phyloP scores from a whole-genome alignment of 2,797 vertebrate genomes.

The Danio aesculapii region DNA sequence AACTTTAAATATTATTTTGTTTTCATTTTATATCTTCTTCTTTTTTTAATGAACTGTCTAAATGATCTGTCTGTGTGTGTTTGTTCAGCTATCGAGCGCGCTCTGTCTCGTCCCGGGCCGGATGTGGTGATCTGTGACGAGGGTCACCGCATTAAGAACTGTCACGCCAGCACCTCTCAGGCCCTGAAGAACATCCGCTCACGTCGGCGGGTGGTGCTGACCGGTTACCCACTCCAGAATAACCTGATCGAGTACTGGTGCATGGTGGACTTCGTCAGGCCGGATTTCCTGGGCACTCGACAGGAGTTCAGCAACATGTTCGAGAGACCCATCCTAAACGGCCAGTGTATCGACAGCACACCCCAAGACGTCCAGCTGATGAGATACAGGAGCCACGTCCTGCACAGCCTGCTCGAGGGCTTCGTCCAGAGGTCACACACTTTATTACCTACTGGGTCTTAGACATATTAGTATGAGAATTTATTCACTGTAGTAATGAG shows the following conservation, averaged over 20 bases:
- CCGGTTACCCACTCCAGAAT: conserved; percentile 97
- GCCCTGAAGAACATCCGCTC: conserved; percentile 97
- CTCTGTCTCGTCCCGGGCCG: conserved; percentile 93
- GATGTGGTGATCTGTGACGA: conserved; percentile 99
- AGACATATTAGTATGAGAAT: too few species aligned
- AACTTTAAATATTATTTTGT: too few species aligned
- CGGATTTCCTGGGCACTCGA: conserved; percentile 92
- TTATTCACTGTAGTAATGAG: too few species aligned
- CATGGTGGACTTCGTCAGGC: conserved; percentile 99
- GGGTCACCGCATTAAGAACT: conserved; percentile 99
- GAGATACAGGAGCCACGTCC: conserved; percentile 96
- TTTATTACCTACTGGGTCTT: too few species aligned
- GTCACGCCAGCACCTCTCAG: conserved; percentile 97
- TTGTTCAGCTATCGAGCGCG: conserved; percentile 90
- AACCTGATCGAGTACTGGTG: conserved; percentile 99
- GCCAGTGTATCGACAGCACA: conserved; percentile 97
- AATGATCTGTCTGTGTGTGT: neutral
- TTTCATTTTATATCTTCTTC: too few species aligned
- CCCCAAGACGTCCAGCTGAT: conserved; percentile 93
- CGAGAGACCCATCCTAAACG: conserved; percentile 95
- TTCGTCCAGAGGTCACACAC: conserved; percentile 93
- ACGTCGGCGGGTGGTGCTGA: conserved; percentile 91
- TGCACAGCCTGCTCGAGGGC: conserved; percentile 95
- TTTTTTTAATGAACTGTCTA: too few species aligned
- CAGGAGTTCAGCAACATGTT: conserved; percentile 99